phyloP scores from a whole-genome alignment of 1,140 invertebrate genomes.

The Drosophila equinoxialis region DNA sequence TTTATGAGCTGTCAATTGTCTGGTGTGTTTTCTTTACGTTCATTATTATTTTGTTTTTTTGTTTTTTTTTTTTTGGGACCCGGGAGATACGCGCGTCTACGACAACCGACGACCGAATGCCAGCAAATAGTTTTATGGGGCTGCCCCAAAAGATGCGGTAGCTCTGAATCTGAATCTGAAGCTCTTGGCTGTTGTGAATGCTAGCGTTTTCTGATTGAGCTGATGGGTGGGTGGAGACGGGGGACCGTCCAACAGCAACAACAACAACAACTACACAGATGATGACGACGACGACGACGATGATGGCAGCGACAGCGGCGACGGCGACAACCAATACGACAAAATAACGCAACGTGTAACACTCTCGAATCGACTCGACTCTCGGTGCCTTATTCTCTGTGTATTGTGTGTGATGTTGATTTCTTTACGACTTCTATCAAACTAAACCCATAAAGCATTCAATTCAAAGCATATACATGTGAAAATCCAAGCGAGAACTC shows the following conservation, averaged over 20 bases:
- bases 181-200: slow-evolving; percentile 20
- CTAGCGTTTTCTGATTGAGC: slow-evolving; percentile 24
- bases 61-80: slow-evolving; percentile 12
- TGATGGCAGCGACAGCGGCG: slow-evolving; percentile 18
- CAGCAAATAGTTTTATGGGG: slow-evolving; percentile 52
- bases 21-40: slow-evolving; percentile 15
- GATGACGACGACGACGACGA: slow-evolving; percentile 7
- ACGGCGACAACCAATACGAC: slow-evolving; percentile 19
- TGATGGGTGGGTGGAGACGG: slow-evolving; percentile 20
- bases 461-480: slow-evolving; percentile 83
- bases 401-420: slow-evolving; percentile 82
- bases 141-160: slow-evolving; percentile 44
- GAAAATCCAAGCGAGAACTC: slow-evolving; percentile 83
- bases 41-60: not conserved
- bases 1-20: slow-evolving; percentile 70
- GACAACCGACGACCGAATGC: slow-evolving; percentile 51
- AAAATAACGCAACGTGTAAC: slow-evolving; percentile 55
- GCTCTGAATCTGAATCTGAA: slow-evolving; percentile 33
- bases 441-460: slow-evolving; percentile 84
- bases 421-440: slow-evolving; percentile 84
- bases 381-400: slow-evolving; percentile 57
- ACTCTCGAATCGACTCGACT: slow-evolving; percentile 40
- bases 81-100: slow-evolving; percentile 32
- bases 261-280: slow-evolving; percentile 4
- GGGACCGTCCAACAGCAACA: slow-evolving; percentile 23